phyloP scores from a whole-genome alignment of 92 coral and sea anemone genomes.

The Galaxea fascicularis region DNA sequence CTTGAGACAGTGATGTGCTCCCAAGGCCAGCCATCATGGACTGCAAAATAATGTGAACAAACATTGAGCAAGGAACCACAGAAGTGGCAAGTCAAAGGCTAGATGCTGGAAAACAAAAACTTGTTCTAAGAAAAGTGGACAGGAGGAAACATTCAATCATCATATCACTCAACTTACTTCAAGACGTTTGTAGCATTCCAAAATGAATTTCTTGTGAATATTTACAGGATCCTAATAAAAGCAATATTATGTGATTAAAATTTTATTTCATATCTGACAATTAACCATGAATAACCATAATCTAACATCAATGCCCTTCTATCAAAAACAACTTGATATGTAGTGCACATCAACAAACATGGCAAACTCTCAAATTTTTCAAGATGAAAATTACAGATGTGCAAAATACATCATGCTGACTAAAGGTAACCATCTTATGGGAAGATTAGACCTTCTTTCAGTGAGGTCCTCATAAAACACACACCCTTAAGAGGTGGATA shows the following conservation, averaged over 20 bases:
- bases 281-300: too few species aligned
- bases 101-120: too few species aligned
- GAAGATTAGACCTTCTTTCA: too few species aligned
- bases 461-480: background rate
- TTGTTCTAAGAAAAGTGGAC: too few species aligned
- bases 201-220: conserved; percentile 88
- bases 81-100: background rate
- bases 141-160: background rate
- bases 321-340: too few species aligned
- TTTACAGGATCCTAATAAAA: conserved; percentile 74
- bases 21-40: conserved; percentile 78
- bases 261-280: background rate
- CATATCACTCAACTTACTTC: conserved; percentile 55
- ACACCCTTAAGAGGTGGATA: background rate
- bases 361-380: too few species aligned
- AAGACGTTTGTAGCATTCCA: conserved; percentile 92
- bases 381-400: too few species aligned
- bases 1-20: conserved; percentile 64
- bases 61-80: background rate
- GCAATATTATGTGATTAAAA: background rate
- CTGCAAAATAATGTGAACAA: conserved; percentile 41
- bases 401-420: too few species aligned
- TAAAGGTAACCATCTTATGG: too few species aligned
- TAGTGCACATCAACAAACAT: too few species aligned
- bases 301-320: too few species aligned